phyloP scores from a whole-genome alignment of 2,113 vertebrate genomes.

The Parotia lawesii region DNA sequence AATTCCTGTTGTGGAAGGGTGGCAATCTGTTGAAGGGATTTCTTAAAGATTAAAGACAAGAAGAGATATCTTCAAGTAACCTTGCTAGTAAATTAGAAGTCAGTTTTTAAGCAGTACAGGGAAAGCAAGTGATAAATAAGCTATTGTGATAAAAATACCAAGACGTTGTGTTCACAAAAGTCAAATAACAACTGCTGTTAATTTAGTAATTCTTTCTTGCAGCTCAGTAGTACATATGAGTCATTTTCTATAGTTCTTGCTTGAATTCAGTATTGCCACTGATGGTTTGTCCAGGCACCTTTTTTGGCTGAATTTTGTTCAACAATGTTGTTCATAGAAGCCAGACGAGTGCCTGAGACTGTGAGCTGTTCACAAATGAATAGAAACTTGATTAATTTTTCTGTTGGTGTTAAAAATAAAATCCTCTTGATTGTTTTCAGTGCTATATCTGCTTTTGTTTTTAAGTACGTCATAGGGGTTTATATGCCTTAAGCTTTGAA shows the following conservation, averaged over 20 bases:
- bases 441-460: background rate
- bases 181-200: background rate
- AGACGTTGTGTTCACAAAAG: background rate
- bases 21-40: background rate
- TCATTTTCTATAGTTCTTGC: background rate
- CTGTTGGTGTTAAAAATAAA: background rate
- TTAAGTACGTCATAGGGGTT: background rate
- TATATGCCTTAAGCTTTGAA: background rate
- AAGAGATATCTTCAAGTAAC: background rate
- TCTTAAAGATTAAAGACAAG: background rate
- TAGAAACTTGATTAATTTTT: background rate
- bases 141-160: background rate
- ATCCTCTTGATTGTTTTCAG: background rate
- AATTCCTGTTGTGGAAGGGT: background rate
- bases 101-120: background rate
- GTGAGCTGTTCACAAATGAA: background rate
- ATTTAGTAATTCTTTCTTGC: background rate
- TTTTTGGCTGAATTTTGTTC: background rate
- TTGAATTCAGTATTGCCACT: background rate
- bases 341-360: background rate
- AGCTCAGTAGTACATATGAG: background rate
- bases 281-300: background rate
- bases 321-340: background rate
- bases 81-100: background rate
- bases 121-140: background rate